These are phyloP conservation scores for Plebejus melissa DNA, from an alignment of 2,888 invertebrate genomes.

Conservation along the genomic window DNA sequence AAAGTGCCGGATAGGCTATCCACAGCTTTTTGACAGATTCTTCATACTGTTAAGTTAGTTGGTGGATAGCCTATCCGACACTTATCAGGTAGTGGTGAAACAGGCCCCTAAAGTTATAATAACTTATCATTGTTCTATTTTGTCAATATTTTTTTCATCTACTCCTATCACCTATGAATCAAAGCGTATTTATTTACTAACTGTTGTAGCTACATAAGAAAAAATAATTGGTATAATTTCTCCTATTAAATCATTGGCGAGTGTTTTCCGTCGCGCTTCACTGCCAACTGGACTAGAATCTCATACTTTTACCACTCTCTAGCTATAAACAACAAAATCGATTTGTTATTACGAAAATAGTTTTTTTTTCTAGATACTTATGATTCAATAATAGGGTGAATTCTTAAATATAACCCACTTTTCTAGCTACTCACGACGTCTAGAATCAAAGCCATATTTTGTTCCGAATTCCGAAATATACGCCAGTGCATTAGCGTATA, in stretches of 20 bases:
- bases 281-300: not conserved
- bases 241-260: not conserved
- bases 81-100: too few species aligned
- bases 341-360: not conserved
- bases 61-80: not conserved
- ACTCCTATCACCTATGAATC: not conserved
- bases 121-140: too few species aligned
- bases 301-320: constrained; percentile 10
- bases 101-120: too few species aligned
- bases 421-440: too few species aligned
- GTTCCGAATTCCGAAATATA: not conserved
- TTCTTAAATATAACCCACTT: not conserved
- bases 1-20: too few species aligned
- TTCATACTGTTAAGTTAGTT: too few species aligned
- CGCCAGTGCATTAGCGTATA: not conserved
- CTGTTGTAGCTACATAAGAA: not conserved
- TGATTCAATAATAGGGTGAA: not conserved
- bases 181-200: not conserved
- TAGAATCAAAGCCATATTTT: too few species aligned
- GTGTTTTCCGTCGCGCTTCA: constrained; percentile 6
- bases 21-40: too few species aligned
- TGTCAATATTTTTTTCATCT: too few species aligned
- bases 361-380: too few species aligned
- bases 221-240: constrained; percentile 7
- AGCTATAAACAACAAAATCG: not conserved